Evolutionary conservation across 1,140 invertebrate species (phyloP), one percentile per base, ranked within the genome.

Genomic region (Penaeus japonicus): DNA sequence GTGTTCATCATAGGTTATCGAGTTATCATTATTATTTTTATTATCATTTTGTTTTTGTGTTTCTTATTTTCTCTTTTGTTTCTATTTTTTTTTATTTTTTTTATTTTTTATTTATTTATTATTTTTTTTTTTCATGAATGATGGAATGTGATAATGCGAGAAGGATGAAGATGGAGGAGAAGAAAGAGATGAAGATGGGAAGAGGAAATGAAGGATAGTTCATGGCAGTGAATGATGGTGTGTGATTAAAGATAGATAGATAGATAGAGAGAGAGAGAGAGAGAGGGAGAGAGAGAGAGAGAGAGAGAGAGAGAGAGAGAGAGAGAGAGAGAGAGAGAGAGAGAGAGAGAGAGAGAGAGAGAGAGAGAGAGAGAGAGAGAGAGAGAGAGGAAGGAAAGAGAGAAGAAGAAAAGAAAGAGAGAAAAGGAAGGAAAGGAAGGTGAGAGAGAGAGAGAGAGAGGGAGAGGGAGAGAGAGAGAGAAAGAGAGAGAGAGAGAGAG

Each of bases 361-460:
- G 53, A 84, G 83, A 65, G 47, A 24, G 55, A 84, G 53, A 70
- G 30, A 84, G 83, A 84, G 55, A 70, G 55, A 70, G 62, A 20
- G 55, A 15, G n/a, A n/a, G 59, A 70, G 10, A 77, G 47, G 4
- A 32, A 27, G 62, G 32, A 24, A 55, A 20, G 62, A 2, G 24
- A 82, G 20, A 20, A 82, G 65, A 35, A 27, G 18, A 18, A 84
- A 62, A 70, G 55, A 70, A 24, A 47, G 47, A 70, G 83, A 47
- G 55, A 84, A 18, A 84, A 24, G 20, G 83, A 70, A 82, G 18
- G 27, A 55, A 20, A 39, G 35, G 24, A 22, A 27, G 22, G 4
- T 2, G 5, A 15, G 4, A 4, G 4, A 20, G 62, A 17, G 17
- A 3, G 17, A 32, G 62, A 82, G 20, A 20, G 24, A 27, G 20